phyloP scores from a whole-genome alignment of 2,113 vertebrate species.

The Boulengeromyrus knoepffleri region DNA sequence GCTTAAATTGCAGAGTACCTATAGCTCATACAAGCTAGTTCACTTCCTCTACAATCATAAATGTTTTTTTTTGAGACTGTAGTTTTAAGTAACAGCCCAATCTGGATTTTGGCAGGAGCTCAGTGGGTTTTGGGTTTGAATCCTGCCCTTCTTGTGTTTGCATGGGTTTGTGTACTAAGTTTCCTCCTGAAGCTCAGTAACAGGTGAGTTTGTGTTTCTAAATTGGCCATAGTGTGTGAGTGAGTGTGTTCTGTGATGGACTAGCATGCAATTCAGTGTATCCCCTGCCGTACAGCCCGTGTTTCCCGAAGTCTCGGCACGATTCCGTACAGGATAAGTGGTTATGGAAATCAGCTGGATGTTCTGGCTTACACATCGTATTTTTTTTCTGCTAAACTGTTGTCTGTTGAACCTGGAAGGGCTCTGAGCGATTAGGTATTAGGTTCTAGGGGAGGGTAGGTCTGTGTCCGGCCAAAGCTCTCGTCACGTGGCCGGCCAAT shows the following conservation, averaged over 20 bases:
- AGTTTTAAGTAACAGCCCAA: not conserved
- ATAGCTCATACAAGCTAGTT: not conserved
- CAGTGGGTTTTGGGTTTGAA: not conserved
- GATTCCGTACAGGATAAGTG: not conserved
- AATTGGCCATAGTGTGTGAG: not conserved
- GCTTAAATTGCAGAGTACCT: not conserved
- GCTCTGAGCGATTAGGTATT: not conserved
- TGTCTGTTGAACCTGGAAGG: not conserved
- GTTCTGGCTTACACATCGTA: not conserved
- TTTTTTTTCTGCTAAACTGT: not conserved
- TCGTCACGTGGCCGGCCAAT: not conserved
- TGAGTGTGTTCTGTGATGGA: not conserved
- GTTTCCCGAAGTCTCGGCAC: not conserved
- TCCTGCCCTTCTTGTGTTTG: not conserved
- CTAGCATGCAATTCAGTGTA: no score
- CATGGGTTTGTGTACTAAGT: not conserved
- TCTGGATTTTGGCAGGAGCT: not conserved
- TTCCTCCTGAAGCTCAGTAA: not conserved
- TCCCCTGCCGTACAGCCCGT: not conserved
- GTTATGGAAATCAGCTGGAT: not conserved
- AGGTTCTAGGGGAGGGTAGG: not conserved
- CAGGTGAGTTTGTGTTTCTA: not conserved
- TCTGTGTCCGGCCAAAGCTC: not conserved
- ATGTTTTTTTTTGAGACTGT: not conserved
- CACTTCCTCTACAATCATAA: not conserved